Percentiles rank a stretch among this genome's conserved stretches.
phyloP scores from a whole-genome alignment of 2,888 invertebrate species.

The Acanthoscelides obtectus region DNA sequence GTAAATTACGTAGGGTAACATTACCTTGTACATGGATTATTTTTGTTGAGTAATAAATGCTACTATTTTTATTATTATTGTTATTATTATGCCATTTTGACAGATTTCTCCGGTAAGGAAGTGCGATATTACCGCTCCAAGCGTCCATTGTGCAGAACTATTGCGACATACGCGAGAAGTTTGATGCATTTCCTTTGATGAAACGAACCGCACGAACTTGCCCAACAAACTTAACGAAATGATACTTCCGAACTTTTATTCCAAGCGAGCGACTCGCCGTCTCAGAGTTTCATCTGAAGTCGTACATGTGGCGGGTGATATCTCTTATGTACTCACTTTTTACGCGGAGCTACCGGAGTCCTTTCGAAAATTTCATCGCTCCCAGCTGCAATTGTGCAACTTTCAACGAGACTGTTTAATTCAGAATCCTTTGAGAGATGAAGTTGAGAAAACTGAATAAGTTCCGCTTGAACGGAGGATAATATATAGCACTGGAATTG shows the following conservation, averaged over 20 bases:
- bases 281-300: background rate
- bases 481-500: no score
- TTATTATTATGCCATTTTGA: no score
- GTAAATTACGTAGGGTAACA: no score
- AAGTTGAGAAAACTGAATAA: background rate
- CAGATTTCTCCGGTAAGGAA: no score
- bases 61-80: no score
- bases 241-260: background rate
- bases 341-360: background rate
- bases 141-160: no score
- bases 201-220: background rate
- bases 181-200: background rate
- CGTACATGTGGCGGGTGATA: background rate
- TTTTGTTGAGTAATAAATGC: no score
- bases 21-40: no score
- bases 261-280: background rate
- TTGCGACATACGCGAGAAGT: no score
- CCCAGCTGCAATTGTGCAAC: background rate
- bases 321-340: background rate
- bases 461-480: no score
- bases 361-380: background rate
- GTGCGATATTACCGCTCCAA: no score
- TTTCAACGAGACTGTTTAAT: background rate
- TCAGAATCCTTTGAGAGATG: background rate
- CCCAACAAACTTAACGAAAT: background rate